These are phyloP conservation scores for Crotalus viridis DNA, from an alignment of 2,113 vertebrate genomes.

Conservation along the genomic window DNA sequence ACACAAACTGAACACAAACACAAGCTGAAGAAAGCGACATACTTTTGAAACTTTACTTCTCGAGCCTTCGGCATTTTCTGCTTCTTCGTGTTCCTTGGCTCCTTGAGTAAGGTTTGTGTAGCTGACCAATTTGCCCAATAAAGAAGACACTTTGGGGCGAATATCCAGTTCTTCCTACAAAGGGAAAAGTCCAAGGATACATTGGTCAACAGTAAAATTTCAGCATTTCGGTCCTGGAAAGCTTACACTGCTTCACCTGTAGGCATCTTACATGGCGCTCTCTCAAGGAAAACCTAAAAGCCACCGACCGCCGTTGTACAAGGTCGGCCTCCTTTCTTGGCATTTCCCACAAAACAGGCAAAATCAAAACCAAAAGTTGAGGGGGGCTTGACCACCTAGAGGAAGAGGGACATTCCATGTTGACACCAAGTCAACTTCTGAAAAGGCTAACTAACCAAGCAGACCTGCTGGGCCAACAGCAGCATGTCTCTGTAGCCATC, in stretches of 20 bases:
- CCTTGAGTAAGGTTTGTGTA: constrained; percentile 97
- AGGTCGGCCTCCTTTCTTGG: not conserved
- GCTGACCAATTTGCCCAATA: constrained; percentile 94
- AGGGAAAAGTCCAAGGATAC: constrained; percentile 25
- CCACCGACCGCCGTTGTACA: no score
- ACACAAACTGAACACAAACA: not conserved
- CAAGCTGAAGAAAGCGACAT: constrained; percentile 7
- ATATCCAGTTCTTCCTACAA: constrained; percentile 94
- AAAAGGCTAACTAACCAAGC: not conserved
- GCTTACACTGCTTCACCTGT: no score
- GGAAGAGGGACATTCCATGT: not conserved
- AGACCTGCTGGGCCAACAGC: not conserved
- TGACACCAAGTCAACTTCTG: not conserved
- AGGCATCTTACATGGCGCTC: not conserved
- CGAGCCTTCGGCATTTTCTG: constrained; percentile 79
- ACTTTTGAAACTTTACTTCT: constrained; percentile 89
- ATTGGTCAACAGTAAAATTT: not conserved
- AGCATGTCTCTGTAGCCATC: not conserved
- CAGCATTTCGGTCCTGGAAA: not conserved
- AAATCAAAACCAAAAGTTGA: no score
- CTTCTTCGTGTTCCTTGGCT: constrained; percentile 95
- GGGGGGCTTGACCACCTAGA: not conserved
- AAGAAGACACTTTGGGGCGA: constrained; percentile 93
- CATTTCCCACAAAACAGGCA: not conserved
- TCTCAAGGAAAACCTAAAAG: not conserved